These are phyloP conservation scores for Uloborus diversus DNA, from an alignment of 1,140 invertebrate genomes.

Conservation along the genomic window DNA sequence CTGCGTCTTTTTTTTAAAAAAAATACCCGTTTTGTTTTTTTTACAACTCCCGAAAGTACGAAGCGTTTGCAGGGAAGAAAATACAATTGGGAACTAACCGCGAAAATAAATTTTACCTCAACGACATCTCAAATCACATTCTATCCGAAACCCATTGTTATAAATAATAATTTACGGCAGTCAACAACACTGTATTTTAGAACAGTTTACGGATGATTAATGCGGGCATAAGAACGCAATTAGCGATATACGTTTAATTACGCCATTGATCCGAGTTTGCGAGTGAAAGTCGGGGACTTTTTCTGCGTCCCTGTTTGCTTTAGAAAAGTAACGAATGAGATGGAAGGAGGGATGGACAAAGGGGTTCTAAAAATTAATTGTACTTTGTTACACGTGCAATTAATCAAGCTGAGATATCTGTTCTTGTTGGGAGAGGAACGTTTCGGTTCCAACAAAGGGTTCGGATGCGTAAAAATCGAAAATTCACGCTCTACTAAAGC, in stretches of 20 bases:
- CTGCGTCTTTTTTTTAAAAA: too few species aligned
- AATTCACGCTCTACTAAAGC: slow-evolving; percentile 48
- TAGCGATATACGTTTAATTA: slow-evolving; percentile 54
- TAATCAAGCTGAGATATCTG: slow-evolving; percentile 50
- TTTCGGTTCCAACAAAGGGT: slow-evolving; percentile 23
- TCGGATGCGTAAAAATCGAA: slow-evolving; percentile 44
- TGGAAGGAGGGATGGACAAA: background rate
- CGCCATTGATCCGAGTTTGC: slow-evolving; percentile 40
- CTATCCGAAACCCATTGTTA: background rate
- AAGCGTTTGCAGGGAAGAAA: too few species aligned
- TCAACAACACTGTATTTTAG: slow-evolving; percentile 40
- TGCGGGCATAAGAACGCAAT: slow-evolving; percentile 53
- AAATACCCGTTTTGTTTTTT: too few species aligned
- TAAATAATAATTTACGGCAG: slow-evolving; percentile 18
- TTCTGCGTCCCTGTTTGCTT: slow-evolving; percentile 4
- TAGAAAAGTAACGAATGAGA: slow-evolving; percentile 25
- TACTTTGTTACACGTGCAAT: slow-evolving; percentile 51
- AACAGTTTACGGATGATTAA: slow-evolving; percentile 44
- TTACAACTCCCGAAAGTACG: too few species aligned
- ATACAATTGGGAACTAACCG: too few species aligned
- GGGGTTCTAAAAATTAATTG: slow-evolving; percentile 52
- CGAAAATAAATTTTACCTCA: too few species aligned
- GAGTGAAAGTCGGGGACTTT: slow-evolving; percentile 22
- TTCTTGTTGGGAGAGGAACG: slow-evolving; percentile 27
- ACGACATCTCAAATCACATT: too few species aligned